Percentiles rank a stretch among this genome's conserved stretches.
phyloP scores from a whole-genome alignment of 2,888 invertebrate species.

The Leptura quadrifasciata region DNA sequence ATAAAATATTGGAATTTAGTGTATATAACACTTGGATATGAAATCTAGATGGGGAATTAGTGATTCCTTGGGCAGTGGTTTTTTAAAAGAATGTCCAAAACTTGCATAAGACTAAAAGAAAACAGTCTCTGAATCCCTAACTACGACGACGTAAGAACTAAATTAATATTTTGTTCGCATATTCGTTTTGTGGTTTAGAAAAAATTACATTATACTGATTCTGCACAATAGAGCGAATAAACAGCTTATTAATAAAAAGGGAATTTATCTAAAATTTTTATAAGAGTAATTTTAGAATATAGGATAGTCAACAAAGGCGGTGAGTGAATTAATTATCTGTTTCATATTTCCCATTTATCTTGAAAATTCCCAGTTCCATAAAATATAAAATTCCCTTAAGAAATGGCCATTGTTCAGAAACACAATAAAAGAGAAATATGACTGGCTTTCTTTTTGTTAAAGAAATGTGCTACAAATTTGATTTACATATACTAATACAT shows the following conservation, averaged over 20 bases:
- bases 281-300: constrained; percentile 27
- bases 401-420: constrained; percentile 63
- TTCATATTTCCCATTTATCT: constrained; percentile 49
- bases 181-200: neutral
- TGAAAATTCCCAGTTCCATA: constrained; percentile 51
- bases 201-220: neutral
- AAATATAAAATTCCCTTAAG: constrained; percentile 53
- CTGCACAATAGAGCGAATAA: neutral
- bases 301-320: constrained; percentile 37
- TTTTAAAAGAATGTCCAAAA: too few species aligned
- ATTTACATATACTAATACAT: constrained; percentile 67
- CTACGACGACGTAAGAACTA: too few species aligned
- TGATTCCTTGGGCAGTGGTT: too few species aligned
- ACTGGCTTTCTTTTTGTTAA: constrained; percentile 63
- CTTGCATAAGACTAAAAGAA: too few species aligned
- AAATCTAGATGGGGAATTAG: too few species aligned
- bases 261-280: constrained; percentile 23
- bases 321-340: constrained; percentile 52
- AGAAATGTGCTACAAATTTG: constrained; percentile 67
- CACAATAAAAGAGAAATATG: constrained; percentile 65
- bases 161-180: neutral
- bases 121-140: too few species aligned
- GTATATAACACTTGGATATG: too few species aligned
- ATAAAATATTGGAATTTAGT: too few species aligned
- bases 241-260: constrained; percentile 2